Percentiles rank a stretch among this genome's conserved stretches.
phyloP scores from a whole-genome alignment of 2,113 vertebrate genomes.

The Balaeniceps rex region DNA sequence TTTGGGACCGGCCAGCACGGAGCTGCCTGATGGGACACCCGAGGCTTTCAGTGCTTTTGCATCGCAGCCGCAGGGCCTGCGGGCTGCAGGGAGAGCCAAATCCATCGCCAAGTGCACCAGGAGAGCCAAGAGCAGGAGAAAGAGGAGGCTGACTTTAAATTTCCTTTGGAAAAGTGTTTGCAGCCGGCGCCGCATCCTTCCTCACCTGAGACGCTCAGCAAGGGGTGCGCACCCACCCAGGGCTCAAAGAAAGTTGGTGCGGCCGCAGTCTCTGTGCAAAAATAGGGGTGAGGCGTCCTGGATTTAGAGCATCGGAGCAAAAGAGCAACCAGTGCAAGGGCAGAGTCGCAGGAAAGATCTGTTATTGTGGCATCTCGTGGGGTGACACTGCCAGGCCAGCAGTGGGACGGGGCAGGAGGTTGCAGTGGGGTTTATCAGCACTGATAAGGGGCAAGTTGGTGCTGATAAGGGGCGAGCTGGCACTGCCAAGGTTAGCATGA shows the following conservation, averaged over 20 bases:
- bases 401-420: background rate
- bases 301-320: background rate
- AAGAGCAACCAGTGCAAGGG: background rate
- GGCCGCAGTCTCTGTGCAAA: background rate
- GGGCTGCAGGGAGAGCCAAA: conserved; percentile 30
- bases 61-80: background rate
- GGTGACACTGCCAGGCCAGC: background rate
- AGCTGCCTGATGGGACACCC: background rate
- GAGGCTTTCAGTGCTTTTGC: background rate
- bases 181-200: conserved; percentile 16
- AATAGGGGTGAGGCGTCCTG: background rate
- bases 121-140: conserved; percentile 69
- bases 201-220: background rate
- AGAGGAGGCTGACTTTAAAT: conserved; percentile 68
- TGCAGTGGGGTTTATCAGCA: background rate
- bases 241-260: background rate
- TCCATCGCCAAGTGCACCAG: conserved; percentile 72
- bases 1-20: background rate
- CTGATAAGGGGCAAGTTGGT: background rate
- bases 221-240: background rate
- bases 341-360: background rate
- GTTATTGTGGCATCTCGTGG: fast-evolving
- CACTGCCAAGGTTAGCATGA: conserved; percentile 36
- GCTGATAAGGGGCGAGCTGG: background rate
- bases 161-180: conserved; percentile 58